Conservation (phyloP, 2,888 invertebrate genomes). For the Cybosia mesomella region DNA sequence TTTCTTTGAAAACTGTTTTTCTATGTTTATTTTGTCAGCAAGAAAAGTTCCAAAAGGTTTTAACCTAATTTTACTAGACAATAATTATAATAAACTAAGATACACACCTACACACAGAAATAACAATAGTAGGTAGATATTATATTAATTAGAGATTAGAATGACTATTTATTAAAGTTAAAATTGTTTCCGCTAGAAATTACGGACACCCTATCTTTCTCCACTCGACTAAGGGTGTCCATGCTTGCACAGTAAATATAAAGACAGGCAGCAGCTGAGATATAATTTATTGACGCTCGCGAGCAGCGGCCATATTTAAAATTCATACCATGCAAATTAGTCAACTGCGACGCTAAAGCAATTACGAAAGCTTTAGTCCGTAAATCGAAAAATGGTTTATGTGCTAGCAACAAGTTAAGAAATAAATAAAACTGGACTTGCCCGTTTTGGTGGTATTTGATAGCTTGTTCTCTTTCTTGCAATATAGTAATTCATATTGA, state of each 20-base stretch:
- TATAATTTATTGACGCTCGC: constrained; percentile 58
- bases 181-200: background rate
- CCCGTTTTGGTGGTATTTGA: constrained; percentile 65
- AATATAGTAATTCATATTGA: constrained; percentile 16
- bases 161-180: background rate
- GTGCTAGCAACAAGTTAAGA: constrained; percentile 81
- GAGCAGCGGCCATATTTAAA: constrained; percentile 68
- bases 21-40: background rate
- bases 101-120: background rate
- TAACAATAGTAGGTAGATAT: background rate
- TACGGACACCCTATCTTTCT: constrained; percentile 29
- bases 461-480: constrained; percentile 53
- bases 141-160: background rate
- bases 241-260: constrained; percentile 50
- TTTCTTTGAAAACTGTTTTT: background rate
- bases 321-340: constrained; percentile 77
- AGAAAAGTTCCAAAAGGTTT: background rate
- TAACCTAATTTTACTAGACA: background rate
- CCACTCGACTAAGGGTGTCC: constrained; percentile 27
- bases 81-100: background rate
- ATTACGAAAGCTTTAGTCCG: constrained; percentile 68
- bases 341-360: constrained; percentile 67
- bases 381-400: constrained; percentile 81
- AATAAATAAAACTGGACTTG: constrained; percentile 79
- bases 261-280: constrained; percentile 63